phyloP scores from a whole-genome alignment of 2,797 vertebrate genomes.

The Dallia pectoralis region DNA sequence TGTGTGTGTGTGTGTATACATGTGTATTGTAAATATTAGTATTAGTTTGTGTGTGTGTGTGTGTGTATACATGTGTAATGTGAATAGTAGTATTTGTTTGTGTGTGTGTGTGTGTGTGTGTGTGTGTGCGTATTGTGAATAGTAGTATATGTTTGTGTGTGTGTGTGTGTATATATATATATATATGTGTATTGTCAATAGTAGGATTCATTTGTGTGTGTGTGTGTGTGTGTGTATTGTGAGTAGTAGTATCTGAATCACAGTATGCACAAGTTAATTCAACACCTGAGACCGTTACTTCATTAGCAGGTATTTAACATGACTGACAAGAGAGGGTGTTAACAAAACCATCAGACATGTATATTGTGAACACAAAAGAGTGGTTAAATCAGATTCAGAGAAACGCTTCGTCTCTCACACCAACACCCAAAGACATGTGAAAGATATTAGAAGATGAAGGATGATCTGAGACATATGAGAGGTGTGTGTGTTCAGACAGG shows the following conservation, averaged over 20 bases:
- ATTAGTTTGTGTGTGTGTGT: constrained; percentile 13
- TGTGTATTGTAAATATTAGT: background rate
- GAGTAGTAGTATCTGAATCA: background rate
- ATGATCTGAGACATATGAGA: background rate
- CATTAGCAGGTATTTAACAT: background rate
- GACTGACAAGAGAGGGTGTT: constrained; percentile 14
- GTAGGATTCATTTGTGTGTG: constrained; percentile 16
- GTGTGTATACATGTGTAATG: constrained; percentile 3
- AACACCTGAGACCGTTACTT: background rate
- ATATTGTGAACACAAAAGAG: constrained; percentile 56
- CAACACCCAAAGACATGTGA: background rate
- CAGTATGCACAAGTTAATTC: background rate
- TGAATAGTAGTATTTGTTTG: constrained; percentile 19
- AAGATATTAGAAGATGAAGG: background rate
- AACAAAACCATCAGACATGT: constrained; percentile 56
- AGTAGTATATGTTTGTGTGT: constrained; percentile 31
- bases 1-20: constrained; percentile 13
- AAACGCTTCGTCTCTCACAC: constrained; percentile 1
- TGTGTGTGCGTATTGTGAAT: background rate
- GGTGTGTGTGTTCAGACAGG: too few relatives aligned
- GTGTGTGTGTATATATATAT: constrained; percentile 13
- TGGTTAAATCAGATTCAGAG: constrained; percentile 26
- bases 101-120: constrained; percentile 16
- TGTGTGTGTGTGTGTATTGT: constrained; percentile 10
- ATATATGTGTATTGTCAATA: background rate